A percentile compares a stretch with the other conserved stretches of the same genome.
phyloP scores from a whole-genome alignment of 1,140 invertebrate genomes.

The Sminthurides bifidus region DNA sequence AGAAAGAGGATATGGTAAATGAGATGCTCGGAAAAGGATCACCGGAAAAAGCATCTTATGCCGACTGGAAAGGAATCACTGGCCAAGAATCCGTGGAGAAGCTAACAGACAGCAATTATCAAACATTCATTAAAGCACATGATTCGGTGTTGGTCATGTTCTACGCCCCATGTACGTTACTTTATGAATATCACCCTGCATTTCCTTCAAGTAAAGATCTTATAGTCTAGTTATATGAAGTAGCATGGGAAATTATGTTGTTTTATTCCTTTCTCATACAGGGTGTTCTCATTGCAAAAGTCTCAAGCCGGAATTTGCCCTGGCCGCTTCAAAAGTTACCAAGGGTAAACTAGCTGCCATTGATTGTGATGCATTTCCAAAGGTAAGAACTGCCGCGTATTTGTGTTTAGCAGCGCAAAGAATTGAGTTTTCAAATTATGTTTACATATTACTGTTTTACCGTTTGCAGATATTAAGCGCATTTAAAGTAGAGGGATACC shows the following conservation, averaged over 20 bases:
- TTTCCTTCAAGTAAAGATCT: background rate
- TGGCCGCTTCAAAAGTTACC: constrained; percentile 42
- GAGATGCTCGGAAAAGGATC: background rate
- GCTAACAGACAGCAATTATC: constrained; percentile 44
- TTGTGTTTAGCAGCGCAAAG: background rate
- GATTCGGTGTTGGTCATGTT: constrained; percentile 47
- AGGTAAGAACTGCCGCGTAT: constrained; percentile 5
- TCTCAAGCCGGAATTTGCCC: constrained; percentile 44
- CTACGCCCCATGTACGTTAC: constrained; percentile 46
- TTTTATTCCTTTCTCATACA: constrained; percentile 30
- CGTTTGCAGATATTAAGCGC: constrained; percentile 15
- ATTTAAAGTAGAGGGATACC: constrained; percentile 35
- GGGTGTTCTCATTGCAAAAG: constrained; percentile 51
- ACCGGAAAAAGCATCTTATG: background rate
- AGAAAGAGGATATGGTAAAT: constrained; percentile 8
- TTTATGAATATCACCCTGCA: background rate
- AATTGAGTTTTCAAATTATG: background rate
- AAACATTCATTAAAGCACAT: constrained; percentile 39
- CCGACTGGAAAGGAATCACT: constrained; percentile 39
- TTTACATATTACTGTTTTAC: background rate
- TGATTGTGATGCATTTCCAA: constrained; percentile 27
- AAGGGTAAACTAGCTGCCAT: constrained; percentile 37
- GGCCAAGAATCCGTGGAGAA: constrained; percentile 41
- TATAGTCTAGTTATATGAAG: constrained; percentile 5
- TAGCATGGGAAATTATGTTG: background rate